Conservation (phyloP, 37 sponge, comb jelly and placozoan genomes). For the Lycopodina hypogea region DNA sequence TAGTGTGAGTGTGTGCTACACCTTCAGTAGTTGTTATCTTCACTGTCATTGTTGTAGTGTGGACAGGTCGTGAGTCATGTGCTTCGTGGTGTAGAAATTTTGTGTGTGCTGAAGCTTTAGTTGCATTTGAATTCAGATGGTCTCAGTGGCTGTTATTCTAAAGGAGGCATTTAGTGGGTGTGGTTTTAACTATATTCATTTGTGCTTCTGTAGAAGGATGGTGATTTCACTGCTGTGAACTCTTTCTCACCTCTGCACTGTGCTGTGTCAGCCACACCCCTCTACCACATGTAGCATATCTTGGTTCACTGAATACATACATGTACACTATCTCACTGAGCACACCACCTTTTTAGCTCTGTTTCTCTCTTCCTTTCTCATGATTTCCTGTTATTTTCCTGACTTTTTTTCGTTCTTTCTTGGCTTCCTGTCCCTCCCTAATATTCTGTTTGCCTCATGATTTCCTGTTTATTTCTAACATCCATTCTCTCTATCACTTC, state of each 20-base stretch:
- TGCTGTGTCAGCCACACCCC: conserved; percentile 28
- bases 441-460: too few relatives aligned
- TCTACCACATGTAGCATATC: too few relatives aligned
- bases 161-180: neutral
- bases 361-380: neutral
- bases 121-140: neutral
- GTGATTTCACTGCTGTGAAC: conserved; percentile 62
- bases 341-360: neutral
- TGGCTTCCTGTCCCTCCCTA: too few relatives aligned
- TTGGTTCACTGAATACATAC: too few relatives aligned
- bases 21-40: too few relatives aligned
- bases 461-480: neutral
- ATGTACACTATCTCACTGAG: too few relatives aligned
- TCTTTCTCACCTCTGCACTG: conserved; percentile 91
- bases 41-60: too few relatives aligned
- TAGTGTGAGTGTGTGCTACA: too few relatives aligned
- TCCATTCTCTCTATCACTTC: neutral
- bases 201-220: conserved; percentile 2
- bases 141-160: neutral
- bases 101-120: neutral
- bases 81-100: too few relatives aligned
- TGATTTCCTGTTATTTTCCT: neutral
- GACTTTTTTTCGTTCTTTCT: too few relatives aligned
- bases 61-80: too few relatives aligned
- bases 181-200: too few relatives aligned